Conservation (phyloP, 2,888 invertebrate species). For the Harpalus rufipes region DNA sequence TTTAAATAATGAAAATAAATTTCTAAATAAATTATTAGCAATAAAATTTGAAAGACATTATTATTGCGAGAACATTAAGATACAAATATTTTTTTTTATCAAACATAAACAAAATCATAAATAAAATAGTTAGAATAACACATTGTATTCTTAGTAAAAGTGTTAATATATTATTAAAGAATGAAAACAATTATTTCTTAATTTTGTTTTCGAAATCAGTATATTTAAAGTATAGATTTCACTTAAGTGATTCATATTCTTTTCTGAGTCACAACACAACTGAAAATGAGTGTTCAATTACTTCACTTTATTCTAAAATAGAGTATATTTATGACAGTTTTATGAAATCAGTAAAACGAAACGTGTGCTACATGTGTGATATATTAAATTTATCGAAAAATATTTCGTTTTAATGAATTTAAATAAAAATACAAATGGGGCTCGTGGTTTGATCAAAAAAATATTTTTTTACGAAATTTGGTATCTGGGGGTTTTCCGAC, state of each 20-base stretch:
- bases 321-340: too few species aligned
- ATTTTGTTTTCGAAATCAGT: neutral
- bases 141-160: neutral
- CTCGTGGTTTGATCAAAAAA: too few species aligned
- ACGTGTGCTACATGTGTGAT: too few species aligned
- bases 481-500: too few species aligned
- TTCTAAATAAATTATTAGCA: neutral
- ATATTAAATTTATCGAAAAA: too few species aligned
- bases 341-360: too few species aligned
- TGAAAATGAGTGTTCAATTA: too few species aligned
- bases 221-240: neutral
- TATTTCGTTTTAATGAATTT: too few species aligned
- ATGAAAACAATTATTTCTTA: neutral
- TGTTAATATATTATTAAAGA: neutral
- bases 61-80: neutral
- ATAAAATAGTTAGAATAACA: neutral
- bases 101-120: neutral
- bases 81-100: neutral
- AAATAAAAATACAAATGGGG: too few species aligned
- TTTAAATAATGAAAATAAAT: neutral
- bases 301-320: too few species aligned
- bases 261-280: neutral
- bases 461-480: too few species aligned
- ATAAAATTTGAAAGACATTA: slow-evolving; percentile 4
- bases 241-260: neutral